phyloP scores from a whole-genome alignment of 2,797 vertebrate species.

The Glyptemys insculpta region DNA sequence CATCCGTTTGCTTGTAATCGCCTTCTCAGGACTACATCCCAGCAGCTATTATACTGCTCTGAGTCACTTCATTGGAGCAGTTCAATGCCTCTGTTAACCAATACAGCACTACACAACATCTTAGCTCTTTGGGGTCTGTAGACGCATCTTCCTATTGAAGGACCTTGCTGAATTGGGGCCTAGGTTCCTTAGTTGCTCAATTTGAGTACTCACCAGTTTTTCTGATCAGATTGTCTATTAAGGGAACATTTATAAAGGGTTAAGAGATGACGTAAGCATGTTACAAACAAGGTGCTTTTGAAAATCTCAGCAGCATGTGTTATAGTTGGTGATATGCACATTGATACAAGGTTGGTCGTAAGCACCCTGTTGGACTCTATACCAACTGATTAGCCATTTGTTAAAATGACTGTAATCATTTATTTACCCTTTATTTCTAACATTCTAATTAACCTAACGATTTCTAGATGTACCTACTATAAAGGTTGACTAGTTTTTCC shows the following conservation, averaged over 20 bases:
- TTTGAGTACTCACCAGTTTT: neutral
- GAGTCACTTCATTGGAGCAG: neutral
- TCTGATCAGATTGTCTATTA: neutral
- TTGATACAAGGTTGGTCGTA: neutral
- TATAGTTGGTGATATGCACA: neutral
- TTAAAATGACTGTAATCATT: neutral
- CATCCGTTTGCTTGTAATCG: no score
- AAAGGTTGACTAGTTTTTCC: neutral
- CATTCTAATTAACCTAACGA: neutral
- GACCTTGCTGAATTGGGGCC: neutral
- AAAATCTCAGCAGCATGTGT: neutral
- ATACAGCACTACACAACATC: neutral
- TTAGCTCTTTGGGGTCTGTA: neutral
- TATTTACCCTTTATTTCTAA: neutral
- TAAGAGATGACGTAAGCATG: neutral
- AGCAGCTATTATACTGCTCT: no score
- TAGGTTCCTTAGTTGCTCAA: neutral
- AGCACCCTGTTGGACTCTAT: neutral
- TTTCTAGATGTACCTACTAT: neutral
- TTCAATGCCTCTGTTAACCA: neutral
- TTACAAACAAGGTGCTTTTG: neutral
- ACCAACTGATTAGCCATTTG: neutral
- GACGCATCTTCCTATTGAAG: neutral
- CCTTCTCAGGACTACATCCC: no score
- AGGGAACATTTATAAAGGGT: neutral